Evolutionary conservation across 2,797 vertebrate genomes (phyloP).

Genomic region (Lophura swinhoii): DNA sequence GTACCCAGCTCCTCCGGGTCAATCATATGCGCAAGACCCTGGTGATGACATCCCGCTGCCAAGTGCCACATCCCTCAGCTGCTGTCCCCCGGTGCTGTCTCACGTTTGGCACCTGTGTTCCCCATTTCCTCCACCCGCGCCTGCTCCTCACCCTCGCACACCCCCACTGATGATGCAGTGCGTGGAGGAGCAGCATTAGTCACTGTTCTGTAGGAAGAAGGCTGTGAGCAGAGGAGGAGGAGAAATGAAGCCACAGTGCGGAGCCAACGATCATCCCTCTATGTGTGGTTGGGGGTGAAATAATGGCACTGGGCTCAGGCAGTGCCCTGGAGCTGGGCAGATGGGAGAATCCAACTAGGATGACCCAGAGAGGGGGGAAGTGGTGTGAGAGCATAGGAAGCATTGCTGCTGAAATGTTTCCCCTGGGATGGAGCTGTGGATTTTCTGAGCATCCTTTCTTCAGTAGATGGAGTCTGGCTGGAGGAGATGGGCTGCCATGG

Average conservation of each 20-base stretch:
- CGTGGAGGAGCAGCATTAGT: constrained; percentile 70
- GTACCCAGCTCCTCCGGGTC: background rate
- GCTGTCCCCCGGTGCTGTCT: background rate
- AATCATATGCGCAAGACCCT: accelerated
- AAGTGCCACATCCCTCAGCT: background rate
- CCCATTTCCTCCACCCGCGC: background rate
- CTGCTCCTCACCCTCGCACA: constrained; percentile 34
- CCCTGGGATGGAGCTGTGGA: accelerated
- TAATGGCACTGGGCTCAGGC: background rate
- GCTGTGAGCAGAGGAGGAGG: constrained; percentile 45
- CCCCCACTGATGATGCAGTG: constrained; percentile 59
- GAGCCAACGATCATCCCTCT: background rate
- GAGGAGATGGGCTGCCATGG: background rate
- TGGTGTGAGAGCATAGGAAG: too few relatives aligned
- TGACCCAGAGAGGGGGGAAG: accelerated
- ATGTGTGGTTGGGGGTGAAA: background rate
- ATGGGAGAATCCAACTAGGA: background rate
- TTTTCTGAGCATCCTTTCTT: background rate
- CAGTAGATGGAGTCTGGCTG: background rate
- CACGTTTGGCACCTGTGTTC: accelerated
- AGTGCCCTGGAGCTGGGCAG: background rate
- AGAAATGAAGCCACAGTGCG: background rate
- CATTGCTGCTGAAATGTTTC: accelerated
- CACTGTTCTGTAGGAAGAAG: constrained; percentile 72
- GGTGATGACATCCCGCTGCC: accelerated